phyloP scores from a whole-genome alignment of 2,113 vertebrate genomes.

The Daboia siamensis region DNA sequence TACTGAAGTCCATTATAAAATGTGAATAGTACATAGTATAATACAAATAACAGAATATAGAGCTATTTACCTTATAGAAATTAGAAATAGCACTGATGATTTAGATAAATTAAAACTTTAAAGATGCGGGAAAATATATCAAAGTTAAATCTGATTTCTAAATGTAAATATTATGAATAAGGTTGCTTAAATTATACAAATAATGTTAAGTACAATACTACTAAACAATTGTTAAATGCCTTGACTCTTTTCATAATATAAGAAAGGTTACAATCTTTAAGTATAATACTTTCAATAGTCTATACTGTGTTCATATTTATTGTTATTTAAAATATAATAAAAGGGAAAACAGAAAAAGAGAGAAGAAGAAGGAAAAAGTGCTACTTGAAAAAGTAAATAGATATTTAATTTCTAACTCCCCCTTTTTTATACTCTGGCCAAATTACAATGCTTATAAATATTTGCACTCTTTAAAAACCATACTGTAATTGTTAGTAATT shows the following conservation, averaged over 20 bases:
- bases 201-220: neutral
- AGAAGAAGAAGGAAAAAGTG: neutral
- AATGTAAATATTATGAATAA: neutral
- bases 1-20: too few relatives aligned
- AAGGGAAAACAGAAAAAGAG: neutral
- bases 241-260: neutral
- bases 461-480: neutral
- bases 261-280: neutral
- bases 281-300: neutral
- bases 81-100: neutral
- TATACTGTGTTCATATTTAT: neutral
- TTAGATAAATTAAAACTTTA: neutral
- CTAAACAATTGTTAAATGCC: neutral
- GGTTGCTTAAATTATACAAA: neutral
- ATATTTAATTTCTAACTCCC: neutral
- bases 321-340: neutral
- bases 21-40: neutral
- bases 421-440: neutral
- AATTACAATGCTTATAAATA: neutral
- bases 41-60: neutral
- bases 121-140: neutral
- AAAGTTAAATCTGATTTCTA: neutral
- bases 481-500: neutral
- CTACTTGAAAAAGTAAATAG: neutral
- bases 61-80: neutral